Evolutionary conservation across 2,797 vertebrate genomes (phyloP), one percentile per base, ranked within the genome.

Genomic region (Tokudaia muenninki): DNA sequence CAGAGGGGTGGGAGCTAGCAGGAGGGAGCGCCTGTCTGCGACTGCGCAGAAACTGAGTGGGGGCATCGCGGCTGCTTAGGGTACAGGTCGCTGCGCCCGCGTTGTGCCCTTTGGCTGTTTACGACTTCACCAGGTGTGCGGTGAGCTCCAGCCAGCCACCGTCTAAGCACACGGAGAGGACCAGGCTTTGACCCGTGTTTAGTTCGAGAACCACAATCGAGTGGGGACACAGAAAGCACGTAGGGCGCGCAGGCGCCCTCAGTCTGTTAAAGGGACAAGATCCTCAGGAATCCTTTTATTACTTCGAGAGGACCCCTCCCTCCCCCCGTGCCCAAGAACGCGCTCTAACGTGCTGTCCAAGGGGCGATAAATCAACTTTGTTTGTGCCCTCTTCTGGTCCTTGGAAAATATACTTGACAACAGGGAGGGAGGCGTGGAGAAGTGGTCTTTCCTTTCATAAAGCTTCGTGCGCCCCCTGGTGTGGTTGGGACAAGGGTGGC

Each of bases 131-230:
- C 50, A 24, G 52, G 37, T 57, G 78, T 50, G 3, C 52, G 7
- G 50, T 13, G 83, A 57, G 47, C 29, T 52, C 57, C 50, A 47
- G 17, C 41, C 86, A 16, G 91, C 9, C 55, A 31, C 70, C 84
- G 37, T 57, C n/a, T 26, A 57, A 74, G 50, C 24, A 41, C 86
- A 21, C n/a, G 5, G n/a, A 81, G 10, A 87, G 93, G 70, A 22
- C 74, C 19, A 22, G 37, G 14, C 70, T 31, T 96, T 96, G 93
- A 79, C 96, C 89, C 84, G 92, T 82, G 0, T 84, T 82, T 74
- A 50, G 93, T 79, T 88, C 95, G 93, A 92, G 91, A 47, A 87
- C 82, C 95, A 91, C 82, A 72, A 55, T 21, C 55, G 97, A 93
- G 75, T 77, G 92, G 57, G 57, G 57, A 34, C 19, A 34, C 52